phyloP scores from a whole-genome alignment of 2,888 invertebrate species.

The Pheosia tremula region DNA sequence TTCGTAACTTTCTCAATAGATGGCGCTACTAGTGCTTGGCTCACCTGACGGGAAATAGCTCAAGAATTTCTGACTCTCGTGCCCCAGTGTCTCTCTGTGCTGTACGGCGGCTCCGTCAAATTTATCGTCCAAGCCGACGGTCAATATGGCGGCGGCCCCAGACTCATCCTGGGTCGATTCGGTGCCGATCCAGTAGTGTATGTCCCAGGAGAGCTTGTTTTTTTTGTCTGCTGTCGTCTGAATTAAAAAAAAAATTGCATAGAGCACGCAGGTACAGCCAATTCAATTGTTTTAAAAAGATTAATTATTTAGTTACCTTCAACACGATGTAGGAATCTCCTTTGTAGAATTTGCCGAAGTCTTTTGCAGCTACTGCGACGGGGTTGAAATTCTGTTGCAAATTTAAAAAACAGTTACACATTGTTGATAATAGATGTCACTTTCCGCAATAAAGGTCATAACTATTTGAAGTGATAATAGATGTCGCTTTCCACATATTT shows the following conservation, averaged over 20 bases:
- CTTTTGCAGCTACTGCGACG: conserved; percentile 87
- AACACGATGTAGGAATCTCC: conserved; percentile 95
- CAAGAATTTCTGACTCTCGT: conserved; percentile 92
- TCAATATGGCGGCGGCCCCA: conserved; percentile 89
- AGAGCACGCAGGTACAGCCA: too few relatives aligned
- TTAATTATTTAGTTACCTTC: conserved; percentile 81
- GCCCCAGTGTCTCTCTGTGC: conserved; percentile 93
- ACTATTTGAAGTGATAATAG: background rate
- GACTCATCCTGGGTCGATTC: conserved; percentile 91
- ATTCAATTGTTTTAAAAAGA: background rate
- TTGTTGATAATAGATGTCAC: background rate
- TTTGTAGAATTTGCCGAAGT: conserved; percentile 93
- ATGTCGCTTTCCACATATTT: background rate
- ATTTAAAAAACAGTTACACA: conserved; percentile 11
- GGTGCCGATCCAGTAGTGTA: conserved; percentile 95
- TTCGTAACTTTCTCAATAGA: too few relatives aligned
- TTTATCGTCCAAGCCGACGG: conserved; percentile 93
- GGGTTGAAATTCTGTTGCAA: conserved; percentile 91
- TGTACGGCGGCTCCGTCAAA: conserved; percentile 93
- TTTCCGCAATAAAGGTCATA: background rate
- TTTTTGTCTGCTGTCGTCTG: conserved; percentile 88
- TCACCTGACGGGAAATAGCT: conserved; percentile 89
- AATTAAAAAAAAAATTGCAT: background rate
- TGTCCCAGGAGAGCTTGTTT: conserved; percentile 90
- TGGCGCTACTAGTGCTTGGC: too few relatives aligned